These are phyloP conservation scores for Bothrops jararaca DNA, from an alignment of 2,113 vertebrate species.

Conservation along the genomic window DNA sequence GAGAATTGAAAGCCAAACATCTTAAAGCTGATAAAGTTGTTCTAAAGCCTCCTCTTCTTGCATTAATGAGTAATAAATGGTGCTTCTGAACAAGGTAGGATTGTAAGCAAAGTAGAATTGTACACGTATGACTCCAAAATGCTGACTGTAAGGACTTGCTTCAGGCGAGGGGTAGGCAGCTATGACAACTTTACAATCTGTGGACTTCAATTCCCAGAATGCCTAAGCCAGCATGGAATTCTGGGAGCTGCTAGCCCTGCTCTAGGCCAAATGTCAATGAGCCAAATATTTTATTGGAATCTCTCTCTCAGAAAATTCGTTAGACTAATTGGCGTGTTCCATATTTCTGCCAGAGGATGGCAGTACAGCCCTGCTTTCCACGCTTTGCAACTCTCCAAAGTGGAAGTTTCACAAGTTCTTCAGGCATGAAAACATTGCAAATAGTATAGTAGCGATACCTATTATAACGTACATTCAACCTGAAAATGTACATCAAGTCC, in stretches of 20 bases:
- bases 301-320: not conserved
- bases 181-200: not conserved
- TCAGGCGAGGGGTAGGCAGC: not conserved
- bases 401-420: not conserved
- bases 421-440: not conserved
- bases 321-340: not conserved
- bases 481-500: not conserved
- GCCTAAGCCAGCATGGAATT: not conserved
- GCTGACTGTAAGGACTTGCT: not conserved
- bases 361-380: not conserved
- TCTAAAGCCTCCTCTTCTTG: not conserved
- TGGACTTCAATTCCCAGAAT: not conserved
- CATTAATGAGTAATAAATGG: not conserved
- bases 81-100: not conserved
- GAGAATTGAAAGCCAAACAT: not conserved
- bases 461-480: not conserved
- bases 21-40: not conserved
- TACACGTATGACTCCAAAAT: not conserved
- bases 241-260: not conserved
- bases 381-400: not conserved
- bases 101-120: not conserved
- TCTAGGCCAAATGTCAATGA: not conserved
- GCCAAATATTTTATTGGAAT: not conserved
- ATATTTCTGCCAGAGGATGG: not conserved
- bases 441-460: not conserved